Base-by-base conservation (phyloP, 2,888 invertebrate species). In the Euspilapteryx auroguttella region DNA sequence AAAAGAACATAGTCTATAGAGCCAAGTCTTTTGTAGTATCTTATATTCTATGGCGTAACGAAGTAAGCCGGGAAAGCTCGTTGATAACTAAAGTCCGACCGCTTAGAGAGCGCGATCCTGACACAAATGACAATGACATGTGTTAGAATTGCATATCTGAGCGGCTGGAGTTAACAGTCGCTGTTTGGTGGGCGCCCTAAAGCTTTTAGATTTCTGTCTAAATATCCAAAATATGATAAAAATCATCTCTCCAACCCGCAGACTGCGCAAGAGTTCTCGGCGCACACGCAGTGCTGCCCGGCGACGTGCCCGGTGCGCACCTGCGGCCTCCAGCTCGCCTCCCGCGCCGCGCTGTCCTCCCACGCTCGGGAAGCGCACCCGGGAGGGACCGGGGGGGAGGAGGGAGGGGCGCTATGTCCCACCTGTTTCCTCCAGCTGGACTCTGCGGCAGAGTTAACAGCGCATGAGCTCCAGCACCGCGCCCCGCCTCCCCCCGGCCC, bases 401-500 rank as follows among this genome's bases (percentile, higher is more conserved):
- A 29, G 25, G 38, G 9, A 37, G 42, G 29, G 25, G 29, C 24
- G 4, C 11, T 5, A 6, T 64, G 65, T 53, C 52, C 36, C 15
- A 28, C 42, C 6, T 28, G 28, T 14, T n/a, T 9, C 9, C 14
- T 13, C 10, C 12, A 13, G 4, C 14, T 29, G 10, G 13, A 13
- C 3, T 4, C 23, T 23, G 35, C 44, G 10, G 54, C 42, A 33
- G 43, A 45, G 39, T 44, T 54, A 28, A 39, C 47, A 3, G 64
- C 65, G 32, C 71, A 69, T 44, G 32, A 39, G 45, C 49, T 63
- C 39, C 39, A 47, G 2, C 71, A 69, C 44, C 42, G 57, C 1
- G 58, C 53, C 42, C 58, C 56, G 25, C 44, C 48, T 25, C 61
- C 59, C 39, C 68, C 56, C 49, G 58, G 71, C 11, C 58, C 53